Percentiles rank a stretch among this genome's conserved stretches.
phyloP scores from a whole-genome alignment of 37 sponge, comb jelly and placozoan genomes.

The Axinella damicornis region DNA sequence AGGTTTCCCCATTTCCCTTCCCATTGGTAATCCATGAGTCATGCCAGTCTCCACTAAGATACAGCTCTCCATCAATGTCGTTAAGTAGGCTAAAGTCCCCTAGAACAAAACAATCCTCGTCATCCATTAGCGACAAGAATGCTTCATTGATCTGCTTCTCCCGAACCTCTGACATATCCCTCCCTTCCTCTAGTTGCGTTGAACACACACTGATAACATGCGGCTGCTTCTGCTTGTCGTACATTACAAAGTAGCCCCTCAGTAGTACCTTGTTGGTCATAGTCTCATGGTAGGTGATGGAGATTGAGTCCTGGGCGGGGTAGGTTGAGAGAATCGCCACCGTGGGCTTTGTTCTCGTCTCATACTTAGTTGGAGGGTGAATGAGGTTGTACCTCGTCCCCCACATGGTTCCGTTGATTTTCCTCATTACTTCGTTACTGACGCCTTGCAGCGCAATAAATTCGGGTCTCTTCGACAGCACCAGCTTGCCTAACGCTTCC shows the following conservation, averaged over 20 bases:
- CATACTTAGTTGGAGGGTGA: slow-evolving; percentile 60
- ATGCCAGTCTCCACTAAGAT: slow-evolving; percentile 62
- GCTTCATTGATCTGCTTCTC: slow-evolving; percentile 76
- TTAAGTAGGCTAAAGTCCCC: slow-evolving; percentile 60
- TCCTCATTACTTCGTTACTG: slow-evolving; percentile 61
- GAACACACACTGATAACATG: slow-evolving; percentile 56
- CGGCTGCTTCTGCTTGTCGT: slow-evolving; percentile 73
- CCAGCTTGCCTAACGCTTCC: slow-evolving; percentile 66
- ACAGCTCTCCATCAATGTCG: slow-evolving; percentile 58
- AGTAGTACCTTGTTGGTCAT: slow-evolving; percentile 30
- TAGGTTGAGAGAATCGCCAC: slow-evolving; percentile 72
- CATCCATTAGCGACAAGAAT: slow-evolving; percentile 16
- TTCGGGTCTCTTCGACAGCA: slow-evolving; percentile 67
- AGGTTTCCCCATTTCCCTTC: slow-evolving; percentile 49
- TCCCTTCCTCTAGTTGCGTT: slow-evolving; percentile 48
- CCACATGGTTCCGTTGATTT: slow-evolving; percentile 55
- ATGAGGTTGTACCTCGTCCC: slow-evolving; percentile 57
- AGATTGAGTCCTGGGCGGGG: slow-evolving; percentile 39
- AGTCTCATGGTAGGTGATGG: slow-evolving; percentile 40
- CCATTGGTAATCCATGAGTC: slow-evolving; percentile 75
- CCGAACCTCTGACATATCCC: slow-evolving; percentile 25
- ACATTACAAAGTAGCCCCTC: slow-evolving; percentile 64
- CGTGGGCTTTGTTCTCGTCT: slow-evolving; percentile 67
- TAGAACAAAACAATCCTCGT: slow-evolving; percentile 59
- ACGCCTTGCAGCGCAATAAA: slow-evolving; percentile 78